phyloP scores from a whole-genome alignment of 1,140 invertebrate species.

The silkworm (Bombyx mori) region DNA sequence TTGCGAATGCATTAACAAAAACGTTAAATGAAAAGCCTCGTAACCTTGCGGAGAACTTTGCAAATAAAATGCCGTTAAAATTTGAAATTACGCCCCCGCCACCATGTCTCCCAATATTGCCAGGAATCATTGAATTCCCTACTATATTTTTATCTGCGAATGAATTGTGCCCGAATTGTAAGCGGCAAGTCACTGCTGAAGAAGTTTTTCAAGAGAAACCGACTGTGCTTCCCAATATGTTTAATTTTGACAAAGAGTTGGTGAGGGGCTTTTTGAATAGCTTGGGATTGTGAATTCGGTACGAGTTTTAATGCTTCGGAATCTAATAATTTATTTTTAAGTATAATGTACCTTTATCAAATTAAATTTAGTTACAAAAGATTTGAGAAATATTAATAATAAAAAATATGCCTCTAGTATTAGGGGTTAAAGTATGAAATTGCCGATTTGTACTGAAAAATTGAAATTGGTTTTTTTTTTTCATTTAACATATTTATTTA shows the following conservation, averaged over 20 bases:
- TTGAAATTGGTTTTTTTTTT: too few relatives aligned
- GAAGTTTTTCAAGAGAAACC: constrained; percentile 1
- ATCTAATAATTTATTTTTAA: neutral
- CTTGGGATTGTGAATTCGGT: constrained; percentile 2
- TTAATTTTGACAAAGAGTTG: constrained; percentile 15
- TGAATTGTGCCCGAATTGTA: neutral
- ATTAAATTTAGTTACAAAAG: too few relatives aligned
- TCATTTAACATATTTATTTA: too few relatives aligned
- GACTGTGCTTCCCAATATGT: constrained; percentile 4
- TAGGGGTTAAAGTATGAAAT: too few relatives aligned
- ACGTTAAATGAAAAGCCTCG: neutral
- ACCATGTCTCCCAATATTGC: constrained; percentile 5
- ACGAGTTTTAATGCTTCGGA: neutral
- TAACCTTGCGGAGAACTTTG: too few relatives aligned
- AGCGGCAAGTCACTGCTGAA: neutral
- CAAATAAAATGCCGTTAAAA: neutral
- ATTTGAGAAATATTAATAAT: too few relatives aligned
- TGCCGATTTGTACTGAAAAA: too few relatives aligned
- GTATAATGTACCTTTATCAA: neutral
- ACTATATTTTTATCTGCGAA: constrained; percentile 3
- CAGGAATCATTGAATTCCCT: constrained; percentile 13
- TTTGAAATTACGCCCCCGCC: constrained; percentile 9
- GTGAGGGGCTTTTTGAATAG: constrained; percentile 15
- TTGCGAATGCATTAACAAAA: neutral
- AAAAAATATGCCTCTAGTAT: too few relatives aligned